Evolutionary conservation across 1,140 invertebrate species (phyloP).

Genomic region (Berghia stephanieae): DNA sequence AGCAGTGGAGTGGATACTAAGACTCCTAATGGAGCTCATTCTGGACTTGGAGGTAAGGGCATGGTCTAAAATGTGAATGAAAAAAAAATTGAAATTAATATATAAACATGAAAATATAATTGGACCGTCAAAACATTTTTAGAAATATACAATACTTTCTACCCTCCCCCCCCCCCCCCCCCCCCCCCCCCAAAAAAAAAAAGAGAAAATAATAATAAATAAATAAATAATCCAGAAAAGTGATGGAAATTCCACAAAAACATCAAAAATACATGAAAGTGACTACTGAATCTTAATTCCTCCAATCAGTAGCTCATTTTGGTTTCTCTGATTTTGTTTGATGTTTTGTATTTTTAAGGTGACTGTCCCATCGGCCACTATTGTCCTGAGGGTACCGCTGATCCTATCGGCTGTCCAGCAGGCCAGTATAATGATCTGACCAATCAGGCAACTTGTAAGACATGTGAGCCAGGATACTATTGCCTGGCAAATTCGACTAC

Average conservation of each 20-base stretch:
- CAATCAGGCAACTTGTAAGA: conserved; percentile 48
- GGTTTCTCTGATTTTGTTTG: not conserved
- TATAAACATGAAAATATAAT: too few species aligned
- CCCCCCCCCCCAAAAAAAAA: too few species aligned
- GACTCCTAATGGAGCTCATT: conserved; percentile 56
- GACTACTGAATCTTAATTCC: too few species aligned
- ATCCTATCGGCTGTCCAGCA: conserved; percentile 53
- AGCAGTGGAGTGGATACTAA: conserved; percentile 54
- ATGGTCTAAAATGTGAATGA: not conserved
- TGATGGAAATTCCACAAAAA: too few species aligned
- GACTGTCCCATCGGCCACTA: conserved; percentile 57
- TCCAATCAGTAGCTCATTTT: not conserved
- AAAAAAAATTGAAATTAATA: too few species aligned
- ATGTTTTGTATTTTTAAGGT: conserved; percentile 37
- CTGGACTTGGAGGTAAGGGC: conserved; percentile 58
- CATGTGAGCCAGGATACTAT: conserved; percentile 60
- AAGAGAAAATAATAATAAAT: too few species aligned
- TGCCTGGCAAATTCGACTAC: conserved; percentile 56
- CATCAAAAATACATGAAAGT: too few species aligned
- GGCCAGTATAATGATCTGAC: conserved; percentile 58
- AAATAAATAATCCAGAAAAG: too few species aligned
- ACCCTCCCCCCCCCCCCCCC: too few species aligned
- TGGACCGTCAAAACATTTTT: too few species aligned
- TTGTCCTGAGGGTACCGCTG: conserved; percentile 55
- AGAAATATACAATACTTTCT: too few species aligned